Evolutionary conservation across 2,113 vertebrate species (phyloP), one percentile per base, ranked within the genome.

Genomic region (Hemiscyllium ocellatum): DNA sequence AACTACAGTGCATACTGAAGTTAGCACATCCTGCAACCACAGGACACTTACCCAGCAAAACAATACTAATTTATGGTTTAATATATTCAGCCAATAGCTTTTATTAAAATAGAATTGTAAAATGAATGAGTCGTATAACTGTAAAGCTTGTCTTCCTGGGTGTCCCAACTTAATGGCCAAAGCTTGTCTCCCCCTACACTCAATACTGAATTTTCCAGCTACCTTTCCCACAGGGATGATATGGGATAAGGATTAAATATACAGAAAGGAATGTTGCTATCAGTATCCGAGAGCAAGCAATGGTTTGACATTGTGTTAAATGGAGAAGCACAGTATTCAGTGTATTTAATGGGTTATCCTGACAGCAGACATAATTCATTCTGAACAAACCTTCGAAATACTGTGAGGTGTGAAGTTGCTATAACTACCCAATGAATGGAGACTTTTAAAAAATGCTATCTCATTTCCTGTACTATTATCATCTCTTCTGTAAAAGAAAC

Each of bases 331-430:
- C 33, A 33, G 50, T 89, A 65, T 33, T 93, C 33, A 66, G 61
- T 37, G 15, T 33, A 93, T 66, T 93, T 66, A 66, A 93, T 93
- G 33, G 61, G 66, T 93, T 93, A 66, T 68, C 61, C 66, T 33
- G 5, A 91, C 89, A 37, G n/a, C n/a, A n/a, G 65, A 93, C 61
- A 68, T 93, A 37, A 93, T 93, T 93, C 61, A 93, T 33, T 37
- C 66, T 93, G 89, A 93, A 93, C 61, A 37, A 66, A 66, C 89
- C 29, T 17, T 7, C n/a, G 89, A 93, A 93, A 93, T 93, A 37
- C 33, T 22, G 89, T 20, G 65, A 68, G 15, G 17, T 22, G 15
- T 20, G 6, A 61, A 37, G 33, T 65, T 93, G 33, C 89, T 19
- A 93, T 47, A 66, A 93, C 65, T 20, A 66, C 19, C 61, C 61